Conservation (phyloP, 2,888 invertebrate species). For the Ormyrus rosae region DNA sequence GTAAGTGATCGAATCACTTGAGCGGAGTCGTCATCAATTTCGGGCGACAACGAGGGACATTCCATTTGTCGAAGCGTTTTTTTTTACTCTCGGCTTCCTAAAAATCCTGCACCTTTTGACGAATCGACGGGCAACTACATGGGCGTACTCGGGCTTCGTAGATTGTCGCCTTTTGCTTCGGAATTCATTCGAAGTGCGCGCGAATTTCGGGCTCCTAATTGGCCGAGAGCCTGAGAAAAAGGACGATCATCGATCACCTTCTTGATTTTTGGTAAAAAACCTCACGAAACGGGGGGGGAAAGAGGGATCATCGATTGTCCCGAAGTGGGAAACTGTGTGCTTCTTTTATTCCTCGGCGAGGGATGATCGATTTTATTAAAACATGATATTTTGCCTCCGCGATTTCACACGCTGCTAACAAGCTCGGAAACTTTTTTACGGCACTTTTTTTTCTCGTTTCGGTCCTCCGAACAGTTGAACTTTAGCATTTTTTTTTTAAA, state of each 20-base stretch:
- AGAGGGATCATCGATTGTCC: not conserved
- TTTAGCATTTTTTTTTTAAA: too few relatives aligned
- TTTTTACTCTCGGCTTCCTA: too few relatives aligned
- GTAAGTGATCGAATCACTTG: too few relatives aligned
- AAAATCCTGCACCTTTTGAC: too few relatives aligned
- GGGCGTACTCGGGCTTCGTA: conserved; percentile 20
- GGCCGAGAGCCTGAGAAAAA: conserved; percentile 12
- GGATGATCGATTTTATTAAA: conserved; percentile 32
- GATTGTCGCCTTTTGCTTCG: conserved; percentile 22
- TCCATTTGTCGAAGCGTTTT: too few relatives aligned
- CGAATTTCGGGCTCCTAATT: conserved; percentile 21
- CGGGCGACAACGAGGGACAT: too few relatives aligned
- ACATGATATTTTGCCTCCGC: not conserved
- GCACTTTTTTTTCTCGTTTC: too few relatives aligned
- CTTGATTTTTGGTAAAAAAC: conserved; percentile 14
- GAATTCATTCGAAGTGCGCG: not conserved
- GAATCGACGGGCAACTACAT: not conserved
- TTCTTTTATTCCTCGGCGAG: not conserved
- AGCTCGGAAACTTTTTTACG: not conserved
- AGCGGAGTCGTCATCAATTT: too few relatives aligned
- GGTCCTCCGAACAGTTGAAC: too few relatives aligned
- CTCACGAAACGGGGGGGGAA: not conserved
- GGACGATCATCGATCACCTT: conserved; percentile 20
- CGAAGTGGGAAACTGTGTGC: not conserved
- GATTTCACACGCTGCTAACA: conserved; percentile 31